phyloP scores from a whole-genome alignment of 2,113 vertebrate genomes.

The Daboia siamensis region DNA sequence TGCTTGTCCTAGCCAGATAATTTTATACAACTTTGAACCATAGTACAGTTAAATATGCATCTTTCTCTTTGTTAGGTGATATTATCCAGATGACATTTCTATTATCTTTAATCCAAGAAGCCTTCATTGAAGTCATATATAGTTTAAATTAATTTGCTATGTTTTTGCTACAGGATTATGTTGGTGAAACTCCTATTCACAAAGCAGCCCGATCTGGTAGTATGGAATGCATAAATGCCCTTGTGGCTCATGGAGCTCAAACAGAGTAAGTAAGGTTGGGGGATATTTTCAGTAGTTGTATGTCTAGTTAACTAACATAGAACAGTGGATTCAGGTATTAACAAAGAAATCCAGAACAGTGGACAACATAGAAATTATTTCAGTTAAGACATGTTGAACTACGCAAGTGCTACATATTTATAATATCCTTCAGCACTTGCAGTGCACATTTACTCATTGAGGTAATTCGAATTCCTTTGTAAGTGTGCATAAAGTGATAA shows the following conservation, averaged over 20 bases:
- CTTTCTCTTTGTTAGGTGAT: background rate
- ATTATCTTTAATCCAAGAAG: background rate
- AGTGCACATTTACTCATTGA: background rate
- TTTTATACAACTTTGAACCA: background rate
- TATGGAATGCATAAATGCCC: slow-evolving; percentile 89
- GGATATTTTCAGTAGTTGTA: slow-evolving; percentile 55
- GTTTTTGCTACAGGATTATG: slow-evolving; percentile 82
- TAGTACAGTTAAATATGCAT: background rate
- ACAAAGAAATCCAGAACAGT: slow-evolving; percentile 24
- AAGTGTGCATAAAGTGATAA: background rate
- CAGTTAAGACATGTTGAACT: slow-evolving; percentile 37
- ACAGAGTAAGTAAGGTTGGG: slow-evolving; percentile 85
- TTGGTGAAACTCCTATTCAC: slow-evolving; percentile 93
- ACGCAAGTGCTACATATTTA: slow-evolving; percentile 31
- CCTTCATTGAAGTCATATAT: background rate
- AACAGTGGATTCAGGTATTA: slow-evolving; percentile 39
- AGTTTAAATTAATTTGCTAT: background rate
- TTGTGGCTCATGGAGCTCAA: slow-evolving; percentile 87
- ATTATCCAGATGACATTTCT: background rate
- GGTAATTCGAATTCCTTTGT: background rate
- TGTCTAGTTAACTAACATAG: slow-evolving; percentile 63
- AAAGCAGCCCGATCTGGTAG: slow-evolving; percentile 94
- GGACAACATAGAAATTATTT: slow-evolving; percentile 10
- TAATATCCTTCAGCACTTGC: slow-evolving; percentile 36
- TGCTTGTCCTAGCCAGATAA: background rate